A percentile compares a stretch with the other conserved stretches of the same genome.
Evolutionary conservation across 2,888 invertebrate species (phyloP).

Genomic region (Caenorhabditis wallacei): DNA sequence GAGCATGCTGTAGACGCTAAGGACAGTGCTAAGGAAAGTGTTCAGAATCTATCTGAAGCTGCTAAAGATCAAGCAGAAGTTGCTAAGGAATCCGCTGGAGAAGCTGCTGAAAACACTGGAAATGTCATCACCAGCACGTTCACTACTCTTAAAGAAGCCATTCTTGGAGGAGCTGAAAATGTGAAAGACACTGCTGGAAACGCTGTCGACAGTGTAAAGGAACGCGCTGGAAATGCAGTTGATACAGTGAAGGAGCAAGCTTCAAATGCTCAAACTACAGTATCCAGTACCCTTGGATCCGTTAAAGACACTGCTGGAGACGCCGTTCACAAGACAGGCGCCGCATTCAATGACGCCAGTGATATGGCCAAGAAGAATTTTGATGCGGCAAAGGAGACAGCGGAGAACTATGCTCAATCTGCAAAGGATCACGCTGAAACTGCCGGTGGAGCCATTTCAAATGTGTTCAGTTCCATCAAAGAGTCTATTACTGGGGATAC

Average conservation of each 20-base stretch:
- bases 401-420: slow-evolving; percentile 17
- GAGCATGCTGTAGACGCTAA: slow-evolving; percentile 20
- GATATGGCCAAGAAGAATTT: slow-evolving; percentile 13
- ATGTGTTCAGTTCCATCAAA: slow-evolving; percentile 5
- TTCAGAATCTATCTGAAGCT: slow-evolving; percentile 1
- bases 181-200: slow-evolving; percentile 8
- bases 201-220: slow-evolving; percentile 9
- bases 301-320: neutral
- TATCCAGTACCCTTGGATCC: neutral
- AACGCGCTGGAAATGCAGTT: slow-evolving; percentile 9
- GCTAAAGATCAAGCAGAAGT: neutral
- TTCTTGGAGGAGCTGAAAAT: neutral
- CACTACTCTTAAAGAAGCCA: neutral
- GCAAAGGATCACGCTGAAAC: slow-evolving; percentile 11
- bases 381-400: slow-evolving; percentile 25
- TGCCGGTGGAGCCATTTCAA: slow-evolving; percentile 16
- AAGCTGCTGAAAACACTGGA: slow-evolving; percentile 3
- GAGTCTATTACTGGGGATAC: slow-evolving; percentile 20
- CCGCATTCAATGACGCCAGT: neutral
- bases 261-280: neutral
- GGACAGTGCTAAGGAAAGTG: neutral
- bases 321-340: neutral
- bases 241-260: slow-evolving; percentile 6
- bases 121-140: neutral
- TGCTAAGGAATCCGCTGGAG: too few species aligned